phyloP scores from a whole-genome alignment of 2,797 vertebrate species.

The Pangasius krempfi region DNA sequence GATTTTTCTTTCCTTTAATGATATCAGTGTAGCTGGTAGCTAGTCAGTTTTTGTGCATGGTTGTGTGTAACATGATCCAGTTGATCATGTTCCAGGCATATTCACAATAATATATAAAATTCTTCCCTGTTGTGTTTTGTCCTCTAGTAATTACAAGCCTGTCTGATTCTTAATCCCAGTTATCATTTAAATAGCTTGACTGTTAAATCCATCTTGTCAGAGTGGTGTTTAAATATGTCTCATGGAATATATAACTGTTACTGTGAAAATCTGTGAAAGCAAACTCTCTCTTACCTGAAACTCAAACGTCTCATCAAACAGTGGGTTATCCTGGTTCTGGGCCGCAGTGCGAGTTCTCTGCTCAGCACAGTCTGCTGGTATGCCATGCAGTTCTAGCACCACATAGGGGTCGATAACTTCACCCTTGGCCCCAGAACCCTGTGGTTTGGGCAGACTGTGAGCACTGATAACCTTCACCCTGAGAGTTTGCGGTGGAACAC shows the following conservation, averaged over 20 bases:
- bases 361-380: constrained; percentile 92
- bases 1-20: background rate
- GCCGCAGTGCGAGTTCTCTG: constrained; percentile 95
- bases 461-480: constrained; percentile 97
- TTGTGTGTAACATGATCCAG: constrained; percentile 26
- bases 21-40: background rate
- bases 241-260: background rate
- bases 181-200: constrained; percentile 29
- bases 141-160: constrained; percentile 26
- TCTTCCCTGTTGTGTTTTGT: constrained; percentile 27
- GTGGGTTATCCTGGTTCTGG: constrained; percentile 94
- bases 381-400: constrained; percentile 94
- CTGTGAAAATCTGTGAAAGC: background rate
- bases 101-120: background rate
- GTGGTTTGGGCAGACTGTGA: constrained; percentile 96
- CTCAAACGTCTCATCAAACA: constrained; percentile 97
- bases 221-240: constrained; percentile 10
- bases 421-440: constrained; percentile 94
- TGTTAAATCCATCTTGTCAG: constrained; percentile 18
- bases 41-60: background rate
- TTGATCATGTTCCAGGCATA: background rate
- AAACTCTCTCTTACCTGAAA: constrained; percentile 79
- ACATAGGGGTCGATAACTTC: constrained; percentile 98
- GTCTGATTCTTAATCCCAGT: constrained; percentile 20
- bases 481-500: constrained; percentile 90